These are phyloP conservation scores for Aphelocoma coerulescens DNA, from an alignment of 2,113 vertebrate genomes.

Conservation along the genomic window DNA sequence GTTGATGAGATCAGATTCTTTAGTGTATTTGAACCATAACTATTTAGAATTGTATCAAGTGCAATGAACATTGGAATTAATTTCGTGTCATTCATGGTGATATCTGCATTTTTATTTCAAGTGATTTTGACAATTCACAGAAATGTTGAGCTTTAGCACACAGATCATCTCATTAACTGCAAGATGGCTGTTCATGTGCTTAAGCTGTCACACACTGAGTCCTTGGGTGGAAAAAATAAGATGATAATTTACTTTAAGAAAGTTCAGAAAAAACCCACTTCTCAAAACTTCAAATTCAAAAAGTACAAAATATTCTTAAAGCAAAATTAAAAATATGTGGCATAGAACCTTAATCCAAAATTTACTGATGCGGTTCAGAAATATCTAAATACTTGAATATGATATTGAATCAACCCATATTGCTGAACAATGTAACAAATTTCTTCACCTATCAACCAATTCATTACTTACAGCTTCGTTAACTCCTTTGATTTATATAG, in stretches of 20 bases:
- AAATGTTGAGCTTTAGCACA: neutral
- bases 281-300: neutral
- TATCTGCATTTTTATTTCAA: neutral
- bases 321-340: neutral
- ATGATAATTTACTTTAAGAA: neutral
- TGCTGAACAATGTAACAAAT: neutral
- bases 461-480: neutral
- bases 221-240: neutral
- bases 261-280: fast-evolving
- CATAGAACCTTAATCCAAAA: neutral
- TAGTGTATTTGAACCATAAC: neutral
- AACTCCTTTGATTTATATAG: neutral
- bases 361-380: neutral
- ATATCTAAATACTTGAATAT: neutral
- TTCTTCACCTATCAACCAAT: neutral
- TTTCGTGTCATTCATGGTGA: neutral
- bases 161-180: neutral
- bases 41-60: neutral
- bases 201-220: neutral
- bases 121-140: neutral
- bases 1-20: neutral
- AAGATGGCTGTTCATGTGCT: neutral
- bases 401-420: neutral
- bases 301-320: neutral
- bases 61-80: neutral